Percentiles rank a stretch among this genome's conserved stretches.
Conservation (phyloP, 2,797 vertebrate genomes). For the Gouania willdenowi region DNA sequence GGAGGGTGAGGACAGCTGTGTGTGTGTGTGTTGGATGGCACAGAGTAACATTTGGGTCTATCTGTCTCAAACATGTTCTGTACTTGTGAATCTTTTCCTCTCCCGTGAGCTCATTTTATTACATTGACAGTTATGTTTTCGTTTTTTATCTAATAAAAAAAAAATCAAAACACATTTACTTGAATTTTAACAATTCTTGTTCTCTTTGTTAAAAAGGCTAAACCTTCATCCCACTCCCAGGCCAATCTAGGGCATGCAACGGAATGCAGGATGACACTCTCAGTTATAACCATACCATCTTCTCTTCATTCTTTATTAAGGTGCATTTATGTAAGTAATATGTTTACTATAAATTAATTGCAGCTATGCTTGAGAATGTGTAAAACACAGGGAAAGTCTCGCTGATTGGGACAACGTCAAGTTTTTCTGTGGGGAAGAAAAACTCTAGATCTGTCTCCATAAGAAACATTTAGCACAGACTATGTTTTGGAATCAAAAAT, state of each 20-base stretch:
- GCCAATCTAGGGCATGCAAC: conserved; percentile 48
- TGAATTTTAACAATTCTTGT: conserved; percentile 60
- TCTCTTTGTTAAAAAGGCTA: conserved; percentile 39
- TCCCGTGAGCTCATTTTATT: conserved; percentile 10
- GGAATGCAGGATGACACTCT: conserved; percentile 48
- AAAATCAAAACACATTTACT: too few relatives aligned
- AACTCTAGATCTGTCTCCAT: too few relatives aligned
- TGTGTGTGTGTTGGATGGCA: conserved; percentile 49
- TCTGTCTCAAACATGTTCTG: conserved; percentile 42
- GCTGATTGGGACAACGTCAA: too few relatives aligned
- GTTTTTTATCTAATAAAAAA: too few relatives aligned
- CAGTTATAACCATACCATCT: conserved; percentile 41
- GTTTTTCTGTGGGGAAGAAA: too few relatives aligned
- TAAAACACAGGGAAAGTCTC: too few relatives aligned
- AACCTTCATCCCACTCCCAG: conserved; percentile 35
- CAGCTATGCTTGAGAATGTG: too few relatives aligned
- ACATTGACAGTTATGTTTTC: conserved; percentile 33
- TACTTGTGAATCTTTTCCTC: conserved; percentile 34
- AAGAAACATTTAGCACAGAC: too few relatives aligned
- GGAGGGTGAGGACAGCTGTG: conserved; percentile 47
- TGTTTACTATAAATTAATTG: too few relatives aligned
- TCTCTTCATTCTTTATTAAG: too few relatives aligned
- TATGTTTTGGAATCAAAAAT: too few relatives aligned
- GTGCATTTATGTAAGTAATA: too few relatives aligned
- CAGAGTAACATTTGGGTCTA: conserved; percentile 28